Evolutionary conservation across 37 sponge, comb jelly and placozoan species (phyloP).

Genomic region (Halichondria panicea): DNA sequence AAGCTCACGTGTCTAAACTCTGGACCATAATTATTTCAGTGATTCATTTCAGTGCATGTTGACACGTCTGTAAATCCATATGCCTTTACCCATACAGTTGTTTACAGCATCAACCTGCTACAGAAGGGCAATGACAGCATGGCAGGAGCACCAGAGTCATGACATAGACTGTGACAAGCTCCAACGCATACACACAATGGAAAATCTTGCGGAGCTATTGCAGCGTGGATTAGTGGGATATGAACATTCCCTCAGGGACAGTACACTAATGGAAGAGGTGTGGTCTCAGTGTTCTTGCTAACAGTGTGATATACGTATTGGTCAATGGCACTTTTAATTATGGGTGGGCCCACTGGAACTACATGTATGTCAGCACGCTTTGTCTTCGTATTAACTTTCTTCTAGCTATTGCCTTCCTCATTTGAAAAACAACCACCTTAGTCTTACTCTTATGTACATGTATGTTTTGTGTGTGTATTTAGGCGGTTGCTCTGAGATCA

Average conservation of each 20-base stretch:
- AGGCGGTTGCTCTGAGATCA: conserved; percentile 48
- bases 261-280: conserved; percentile 28
- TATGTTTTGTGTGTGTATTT: no score
- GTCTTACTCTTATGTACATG: no score
- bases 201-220: conserved; percentile 65
- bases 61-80: background rate
- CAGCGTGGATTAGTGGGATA: conserved; percentile 2
- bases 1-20: background rate
- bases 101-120: conserved; percentile 43
- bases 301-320: no score
- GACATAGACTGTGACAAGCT: conserved; percentile 61
- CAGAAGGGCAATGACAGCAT: conserved; percentile 63
- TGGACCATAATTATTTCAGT: background rate
- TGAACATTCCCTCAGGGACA: conserved; percentile 32
- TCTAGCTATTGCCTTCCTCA: no score
- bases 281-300: no score
- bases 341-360: no score
- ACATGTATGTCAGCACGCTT: no score
- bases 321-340: no score
- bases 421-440: no score
- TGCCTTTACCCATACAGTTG: conserved; percentile 26
- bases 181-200: conserved; percentile 82
- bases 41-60: background rate
- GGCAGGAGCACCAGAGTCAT: conserved; percentile 47
- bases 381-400: no score